A percentile compares a stretch with the other conserved stretches of the same genome.
Conservation (phyloP, 2,113 vertebrate species). For the Onychostruthus taczanowskii region DNA sequence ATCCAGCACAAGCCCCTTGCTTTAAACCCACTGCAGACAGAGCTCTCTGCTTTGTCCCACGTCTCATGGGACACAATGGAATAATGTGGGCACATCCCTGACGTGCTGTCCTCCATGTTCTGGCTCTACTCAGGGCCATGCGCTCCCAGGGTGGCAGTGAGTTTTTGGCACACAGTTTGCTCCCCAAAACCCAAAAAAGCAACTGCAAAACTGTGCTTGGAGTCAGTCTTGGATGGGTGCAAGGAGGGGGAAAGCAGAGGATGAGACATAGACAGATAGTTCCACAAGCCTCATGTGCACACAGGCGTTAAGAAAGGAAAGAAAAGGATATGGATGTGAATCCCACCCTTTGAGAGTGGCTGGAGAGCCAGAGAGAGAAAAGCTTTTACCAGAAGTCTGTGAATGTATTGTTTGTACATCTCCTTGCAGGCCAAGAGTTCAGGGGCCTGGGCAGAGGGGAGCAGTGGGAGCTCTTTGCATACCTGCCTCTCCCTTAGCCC, state of each 20-base stretch:
- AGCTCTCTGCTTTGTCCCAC: background rate
- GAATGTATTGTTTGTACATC: background rate
- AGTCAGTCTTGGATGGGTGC: accelerated
- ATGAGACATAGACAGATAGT: background rate
- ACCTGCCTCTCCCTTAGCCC: background rate
- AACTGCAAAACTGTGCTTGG: background rate
- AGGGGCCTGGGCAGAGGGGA: background rate
- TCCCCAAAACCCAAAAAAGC: background rate
- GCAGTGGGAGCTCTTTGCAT: background rate
- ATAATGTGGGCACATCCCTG: background rate
- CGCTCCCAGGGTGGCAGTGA: accelerated
- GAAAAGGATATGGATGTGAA: background rate
- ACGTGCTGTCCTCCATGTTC: accelerated
- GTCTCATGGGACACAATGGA: background rate
- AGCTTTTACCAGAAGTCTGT: background rate
- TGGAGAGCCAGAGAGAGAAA: background rate
- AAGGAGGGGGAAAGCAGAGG: background rate
- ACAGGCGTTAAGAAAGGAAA: background rate
- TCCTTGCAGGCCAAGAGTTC: background rate
- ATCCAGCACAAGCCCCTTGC: background rate
- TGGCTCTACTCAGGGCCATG: accelerated
- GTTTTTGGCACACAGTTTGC: background rate
- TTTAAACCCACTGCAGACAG: background rate
- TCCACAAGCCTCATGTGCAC: accelerated
- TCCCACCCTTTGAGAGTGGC: background rate